Base-by-base conservation (phyloP, 2,797 vertebrate genomes). In the Etheostoma perlongum region DNA sequence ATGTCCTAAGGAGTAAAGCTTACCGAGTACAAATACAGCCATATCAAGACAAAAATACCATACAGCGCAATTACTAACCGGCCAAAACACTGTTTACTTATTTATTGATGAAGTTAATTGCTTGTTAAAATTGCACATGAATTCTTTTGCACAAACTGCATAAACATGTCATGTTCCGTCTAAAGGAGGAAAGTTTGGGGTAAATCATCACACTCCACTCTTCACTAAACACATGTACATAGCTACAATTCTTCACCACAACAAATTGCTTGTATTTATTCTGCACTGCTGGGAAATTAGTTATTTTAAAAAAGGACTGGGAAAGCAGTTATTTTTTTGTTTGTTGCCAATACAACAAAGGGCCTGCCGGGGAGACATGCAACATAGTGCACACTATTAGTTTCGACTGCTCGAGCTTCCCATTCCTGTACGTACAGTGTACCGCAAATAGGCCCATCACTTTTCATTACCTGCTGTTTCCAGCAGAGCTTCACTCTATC, bases 391-490 rank as follows among this genome's bases (percentile, higher is more conserved):
- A 63, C 15, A 63, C 83, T 83, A 91, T 92, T 86, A 90, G 77
- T 68, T 79, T 46, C 71, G 85, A 88, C 90, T 87, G 85, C 83
- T 84, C n/a, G 3, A 77, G 81, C 75, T 83, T 84, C 74, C 82
- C 74, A 72, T 85, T 79, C 76, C 88, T 89, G 84, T 89, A 86
- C 90, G 90, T 92, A 91, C 83, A 86, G 78, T 88, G 84, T 64
- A 75, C 83, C 40, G 81, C 84, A 90, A 90, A 92, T 89, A 91
- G 88, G 89, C 90, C 81, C 81, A 90, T 92, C 91, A 89, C 92
- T 92, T 92, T 91, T 90, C 85, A 93, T 91, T 92, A 93, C 87
- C 85, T 85, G 85, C 90, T 85, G 89, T 81, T 93, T 90, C 87
- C 88, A 68, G 86, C 87, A 47, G 79, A 88, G 91, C 85, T 91